Evolutionary conservation across 1,140 invertebrate genomes (phyloP).

Genomic region (Pseudomyrmex dendroicus): DNA sequence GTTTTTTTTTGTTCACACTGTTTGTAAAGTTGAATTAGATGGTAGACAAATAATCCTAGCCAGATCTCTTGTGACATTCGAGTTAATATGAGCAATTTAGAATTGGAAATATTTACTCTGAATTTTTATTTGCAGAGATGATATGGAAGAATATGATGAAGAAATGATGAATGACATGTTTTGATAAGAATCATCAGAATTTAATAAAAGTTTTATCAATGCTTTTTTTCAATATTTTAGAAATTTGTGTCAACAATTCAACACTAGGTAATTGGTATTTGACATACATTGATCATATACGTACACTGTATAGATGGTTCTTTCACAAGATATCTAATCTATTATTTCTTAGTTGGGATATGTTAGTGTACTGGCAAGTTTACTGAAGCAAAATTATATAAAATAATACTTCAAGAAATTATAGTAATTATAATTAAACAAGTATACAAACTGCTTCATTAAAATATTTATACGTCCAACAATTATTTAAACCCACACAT

Average conservation of each 20-base stretch:
- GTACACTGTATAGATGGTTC: slow-evolving; percentile 21
- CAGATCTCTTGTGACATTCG: slow-evolving; percentile 5
- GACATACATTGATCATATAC: not conserved
- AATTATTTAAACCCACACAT: slow-evolving; percentile 25
- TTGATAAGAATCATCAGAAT: slow-evolving; percentile 23
- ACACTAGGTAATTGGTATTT: slow-evolving; percentile 2
- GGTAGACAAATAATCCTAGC: not conserved
- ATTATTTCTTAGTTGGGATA: not conserved
- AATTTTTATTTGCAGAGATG: slow-evolving; percentile 53
- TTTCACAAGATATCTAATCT: not conserved
- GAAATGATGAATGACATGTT: slow-evolving; percentile 53
- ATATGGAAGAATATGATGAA: slow-evolving; percentile 55
- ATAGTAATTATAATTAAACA: not conserved
- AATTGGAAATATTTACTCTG: slow-evolving; percentile 50
- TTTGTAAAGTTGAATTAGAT: not conserved
- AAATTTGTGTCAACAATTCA: slow-evolving; percentile 21
- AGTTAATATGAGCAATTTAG: not conserved
- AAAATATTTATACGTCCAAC: not conserved
- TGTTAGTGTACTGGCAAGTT: not conserved
- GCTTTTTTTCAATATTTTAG: not conserved
- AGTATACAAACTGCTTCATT: not conserved
- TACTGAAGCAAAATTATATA: not conserved
- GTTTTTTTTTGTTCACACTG: slow-evolving; percentile 17
- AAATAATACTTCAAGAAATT: not conserved
- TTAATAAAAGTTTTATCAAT: not conserved